Conservation (phyloP, 2,888 invertebrate species). For the Cyclophora albipunctata region DNA sequence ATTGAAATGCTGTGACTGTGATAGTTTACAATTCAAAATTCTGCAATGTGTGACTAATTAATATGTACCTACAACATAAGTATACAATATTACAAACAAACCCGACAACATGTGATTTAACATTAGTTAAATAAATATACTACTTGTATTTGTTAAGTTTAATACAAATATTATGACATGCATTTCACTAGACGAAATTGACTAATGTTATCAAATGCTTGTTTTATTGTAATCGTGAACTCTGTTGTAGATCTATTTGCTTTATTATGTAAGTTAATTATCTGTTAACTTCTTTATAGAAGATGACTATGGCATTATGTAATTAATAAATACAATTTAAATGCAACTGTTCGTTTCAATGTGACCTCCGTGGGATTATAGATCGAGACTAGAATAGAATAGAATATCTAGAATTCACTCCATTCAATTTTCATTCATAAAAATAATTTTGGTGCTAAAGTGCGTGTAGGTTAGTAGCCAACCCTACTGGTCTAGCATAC, state of each 20-base stretch:
- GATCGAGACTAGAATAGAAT: too few relatives aligned
- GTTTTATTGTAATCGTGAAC: slow-evolving; percentile 43
- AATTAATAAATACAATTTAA: slow-evolving; percentile 12
- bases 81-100: too few relatives aligned
- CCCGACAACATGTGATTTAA: slow-evolving; percentile 31
- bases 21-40: slow-evolving; percentile 33
- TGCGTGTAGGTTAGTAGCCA: too few relatives aligned
- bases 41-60: slow-evolving; percentile 25
- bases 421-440: too few relatives aligned
- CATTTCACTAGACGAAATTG: slow-evolving; percentile 24
- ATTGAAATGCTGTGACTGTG: slow-evolving; percentile 67
- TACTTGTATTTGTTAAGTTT: slow-evolving; percentile 30
- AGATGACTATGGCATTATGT: slow-evolving; percentile 15
- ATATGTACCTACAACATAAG: too few relatives aligned
- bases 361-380: too few relatives aligned
- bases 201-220: slow-evolving; percentile 25
- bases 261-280: slow-evolving; percentile 26
- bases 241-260: slow-evolving; percentile 37
- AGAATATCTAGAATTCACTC: too few relatives aligned
- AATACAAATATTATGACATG: slow-evolving; percentile 34
- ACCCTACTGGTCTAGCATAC: too few relatives aligned
- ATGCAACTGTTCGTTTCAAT: neutral
- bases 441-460: too few relatives aligned
- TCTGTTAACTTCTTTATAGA: slow-evolving; percentile 23
- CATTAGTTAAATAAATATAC: too few relatives aligned